Evolutionary conservation across 2,797 vertebrate species (phyloP).

Genomic region (Alca torda): DNA sequence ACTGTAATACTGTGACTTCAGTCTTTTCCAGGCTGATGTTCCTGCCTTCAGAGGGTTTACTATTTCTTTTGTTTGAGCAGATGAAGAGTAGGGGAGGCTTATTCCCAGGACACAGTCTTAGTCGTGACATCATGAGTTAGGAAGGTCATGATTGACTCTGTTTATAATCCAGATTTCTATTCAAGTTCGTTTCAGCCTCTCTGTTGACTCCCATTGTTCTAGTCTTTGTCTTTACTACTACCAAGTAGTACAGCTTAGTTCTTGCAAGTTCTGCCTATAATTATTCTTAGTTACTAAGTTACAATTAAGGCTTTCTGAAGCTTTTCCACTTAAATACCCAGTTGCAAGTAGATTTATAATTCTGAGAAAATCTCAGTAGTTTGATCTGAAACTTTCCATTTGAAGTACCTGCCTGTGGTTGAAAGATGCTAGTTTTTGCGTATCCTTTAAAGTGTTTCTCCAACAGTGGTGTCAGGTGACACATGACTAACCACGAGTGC

Average conservation of each 20-base stretch:
- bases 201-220: not conserved
- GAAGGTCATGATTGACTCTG: not conserved
- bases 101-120: not conserved
- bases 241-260: not conserved
- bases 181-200: not conserved
- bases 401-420: not conserved
- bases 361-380: not conserved
- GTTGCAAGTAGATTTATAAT: not conserved
- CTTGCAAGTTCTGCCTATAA: not conserved
- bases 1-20: not conserved
- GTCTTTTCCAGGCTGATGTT: not conserved
- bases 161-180: not conserved
- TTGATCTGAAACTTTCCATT: not conserved
- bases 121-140: not conserved
- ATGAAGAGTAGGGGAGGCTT: not conserved
- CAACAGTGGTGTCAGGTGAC: not conserved
- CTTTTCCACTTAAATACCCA: not conserved
- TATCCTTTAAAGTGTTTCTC: not conserved
- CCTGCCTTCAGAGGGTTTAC: not conserved
- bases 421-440: not conserved
- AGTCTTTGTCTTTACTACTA: not conserved
- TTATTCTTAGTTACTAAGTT: not conserved
- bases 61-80: not conserved
- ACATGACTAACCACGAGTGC: not conserved
- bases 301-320: not conserved